Conservation (phyloP, 1,140 invertebrate species). For the Papilio xuthus region DNA sequence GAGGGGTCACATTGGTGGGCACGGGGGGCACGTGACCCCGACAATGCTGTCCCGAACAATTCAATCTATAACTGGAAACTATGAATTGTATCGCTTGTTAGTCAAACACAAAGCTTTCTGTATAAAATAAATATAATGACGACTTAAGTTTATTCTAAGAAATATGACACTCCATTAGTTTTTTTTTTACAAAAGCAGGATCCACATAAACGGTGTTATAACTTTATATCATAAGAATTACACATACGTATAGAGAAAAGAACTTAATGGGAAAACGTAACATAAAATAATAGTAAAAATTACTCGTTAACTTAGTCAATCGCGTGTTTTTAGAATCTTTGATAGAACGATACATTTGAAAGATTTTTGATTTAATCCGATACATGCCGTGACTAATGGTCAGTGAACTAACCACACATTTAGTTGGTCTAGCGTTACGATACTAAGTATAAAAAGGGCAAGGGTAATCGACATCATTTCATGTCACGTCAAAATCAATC, state of each 20-base stretch:
- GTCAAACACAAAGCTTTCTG: constrained; percentile 21
- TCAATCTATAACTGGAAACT: constrained; percentile 19
- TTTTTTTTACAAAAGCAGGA: neutral
- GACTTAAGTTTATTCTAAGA: neutral
- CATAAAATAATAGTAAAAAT: no score
- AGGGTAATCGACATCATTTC: neutral
- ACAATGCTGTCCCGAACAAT: constrained; percentile 19
- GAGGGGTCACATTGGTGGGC: constrained; percentile 21
- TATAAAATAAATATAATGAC: neutral
- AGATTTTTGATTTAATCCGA: neutral
- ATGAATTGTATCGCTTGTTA: constrained; percentile 18
- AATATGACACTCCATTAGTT: neutral
- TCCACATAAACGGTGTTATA: neutral
- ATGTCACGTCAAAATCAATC: neutral
- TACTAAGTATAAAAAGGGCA: neutral
- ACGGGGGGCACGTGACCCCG: constrained; percentile 25
- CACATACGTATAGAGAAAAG: no score
- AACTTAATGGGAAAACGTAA: no score
- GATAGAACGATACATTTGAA: neutral
- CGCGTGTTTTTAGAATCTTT: neutral
- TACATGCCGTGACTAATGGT: constrained; percentile 35
- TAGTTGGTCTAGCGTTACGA: neutral
- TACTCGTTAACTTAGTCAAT: neutral
- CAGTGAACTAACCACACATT: constrained; percentile 37
- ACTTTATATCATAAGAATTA: neutral